Conservation (phyloP, 2,113 vertebrate genomes). For the Oceanodroma tethys region DNA sequence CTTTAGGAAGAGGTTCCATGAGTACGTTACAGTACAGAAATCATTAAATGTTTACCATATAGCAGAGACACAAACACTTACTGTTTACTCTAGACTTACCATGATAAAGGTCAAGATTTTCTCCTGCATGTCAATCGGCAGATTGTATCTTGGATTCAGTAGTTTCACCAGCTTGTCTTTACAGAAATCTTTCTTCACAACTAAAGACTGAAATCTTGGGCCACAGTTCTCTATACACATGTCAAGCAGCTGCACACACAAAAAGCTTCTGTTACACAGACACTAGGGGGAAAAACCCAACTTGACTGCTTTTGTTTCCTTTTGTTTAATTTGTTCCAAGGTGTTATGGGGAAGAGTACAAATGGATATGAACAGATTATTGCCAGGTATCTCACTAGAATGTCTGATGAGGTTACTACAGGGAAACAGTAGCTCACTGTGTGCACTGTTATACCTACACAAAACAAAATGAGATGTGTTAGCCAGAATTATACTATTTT, state of each 20-base stretch:
- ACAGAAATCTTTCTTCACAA: constrained; percentile 80
- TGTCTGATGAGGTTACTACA: background rate
- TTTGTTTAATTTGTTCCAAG: background rate
- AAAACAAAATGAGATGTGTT: background rate
- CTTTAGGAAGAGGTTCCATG: background rate
- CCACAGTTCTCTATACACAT: constrained; percentile 81
- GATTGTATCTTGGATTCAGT: constrained; percentile 75
- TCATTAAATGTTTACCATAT: background rate
- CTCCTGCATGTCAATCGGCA: constrained; percentile 75
- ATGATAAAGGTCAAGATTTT: constrained; percentile 76
- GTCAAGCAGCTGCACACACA: constrained; percentile 73
- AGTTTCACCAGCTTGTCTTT: constrained; percentile 77
- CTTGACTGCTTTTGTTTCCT: background rate
- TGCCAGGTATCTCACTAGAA: background rate
- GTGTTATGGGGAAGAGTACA: background rate
- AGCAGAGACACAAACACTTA: background rate
- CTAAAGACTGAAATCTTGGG: constrained; percentile 74
- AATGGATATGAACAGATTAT: background rate
- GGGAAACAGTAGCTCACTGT: background rate
- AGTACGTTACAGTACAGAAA: background rate
- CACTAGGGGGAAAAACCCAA: background rate
- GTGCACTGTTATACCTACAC: background rate
- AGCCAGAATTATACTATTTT: background rate
- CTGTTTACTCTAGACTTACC: constrained; percentile 59
- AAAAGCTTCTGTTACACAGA: background rate